phyloP scores from a whole-genome alignment of 2,113 vertebrate species.

The Hippopotamus amphibius region DNA sequence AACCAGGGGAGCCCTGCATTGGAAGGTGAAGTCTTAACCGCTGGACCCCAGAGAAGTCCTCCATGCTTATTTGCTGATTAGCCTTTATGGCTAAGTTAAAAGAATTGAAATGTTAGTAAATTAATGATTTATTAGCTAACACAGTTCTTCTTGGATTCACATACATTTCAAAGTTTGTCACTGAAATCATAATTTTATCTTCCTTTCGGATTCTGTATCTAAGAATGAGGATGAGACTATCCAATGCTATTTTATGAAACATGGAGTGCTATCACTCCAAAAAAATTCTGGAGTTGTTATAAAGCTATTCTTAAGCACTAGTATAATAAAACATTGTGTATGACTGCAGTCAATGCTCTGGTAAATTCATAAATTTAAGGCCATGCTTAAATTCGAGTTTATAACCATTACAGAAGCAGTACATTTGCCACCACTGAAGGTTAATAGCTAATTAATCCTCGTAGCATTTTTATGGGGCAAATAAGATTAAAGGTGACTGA shows the following conservation, averaged over 20 bases:
- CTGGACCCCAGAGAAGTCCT: too few relatives aligned
- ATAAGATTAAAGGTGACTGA: not conserved
- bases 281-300: not conserved
- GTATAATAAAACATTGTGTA: not conserved
- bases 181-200: not conserved
- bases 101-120: not conserved
- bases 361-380: slow-evolving; percentile 8
- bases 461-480: not conserved
- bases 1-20: too few relatives aligned
- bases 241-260: not conserved
- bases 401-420: not conserved
- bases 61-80: slow-evolving; percentile 6
- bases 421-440: not conserved
- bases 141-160: not conserved
- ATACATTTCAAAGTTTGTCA: slow-evolving; percentile 32
- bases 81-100: not conserved
- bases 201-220: not conserved
- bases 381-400: not conserved
- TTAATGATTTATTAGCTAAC: not conserved
- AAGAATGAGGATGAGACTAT: not conserved
- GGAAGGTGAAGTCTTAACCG: too few relatives aligned
- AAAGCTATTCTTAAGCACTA: not conserved
- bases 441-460: slow-evolving; percentile 27
- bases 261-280: not conserved
- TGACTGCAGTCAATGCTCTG: not conserved